Percentiles rank a stretch among this genome's conserved stretches.
phyloP scores from a whole-genome alignment of 2,888 invertebrate genomes.

The Melinopterus prodromus region DNA sequence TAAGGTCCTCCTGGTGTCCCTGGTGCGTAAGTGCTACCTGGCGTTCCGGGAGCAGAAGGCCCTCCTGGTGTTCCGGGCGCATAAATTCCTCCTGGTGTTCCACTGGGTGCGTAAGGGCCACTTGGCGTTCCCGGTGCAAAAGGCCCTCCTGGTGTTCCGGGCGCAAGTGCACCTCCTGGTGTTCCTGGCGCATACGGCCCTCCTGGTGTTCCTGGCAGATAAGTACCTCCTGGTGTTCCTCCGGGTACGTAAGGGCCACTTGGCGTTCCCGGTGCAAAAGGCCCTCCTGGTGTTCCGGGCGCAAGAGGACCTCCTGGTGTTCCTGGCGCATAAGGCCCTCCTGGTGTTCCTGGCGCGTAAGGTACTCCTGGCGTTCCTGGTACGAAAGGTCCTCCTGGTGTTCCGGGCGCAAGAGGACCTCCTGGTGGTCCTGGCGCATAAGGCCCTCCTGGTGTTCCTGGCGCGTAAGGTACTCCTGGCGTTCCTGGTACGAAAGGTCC shows the following conservation, averaged over 20 bases:
- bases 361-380: slow-evolving; percentile 16
- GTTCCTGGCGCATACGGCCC: slow-evolving; percentile 26
- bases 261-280: slow-evolving; percentile 4
- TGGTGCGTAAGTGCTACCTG: slow-evolving; percentile 30
- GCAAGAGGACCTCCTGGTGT: slow-evolving; percentile 24
- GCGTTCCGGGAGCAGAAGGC: neutral
- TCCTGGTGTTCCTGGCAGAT: slow-evolving; percentile 31
- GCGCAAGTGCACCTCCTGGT: slow-evolving; percentile 28
- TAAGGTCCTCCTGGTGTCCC: slow-evolving; percentile 7
- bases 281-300: slow-evolving; percentile 9
- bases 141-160: slow-evolving; percentile 33
- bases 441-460: slow-evolving; percentile 22
- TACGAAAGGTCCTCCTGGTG: slow-evolving; percentile 8
- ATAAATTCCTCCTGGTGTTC: slow-evolving; percentile 21
- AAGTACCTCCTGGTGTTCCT: slow-evolving; percentile 37
- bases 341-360: slow-evolving; percentile 36
- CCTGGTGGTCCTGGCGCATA: slow-evolving; percentile 22
- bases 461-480: slow-evolving; percentile 30
- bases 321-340: slow-evolving; percentile 37
- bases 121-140: slow-evolving; percentile 15
- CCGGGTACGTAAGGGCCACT: slow-evolving; percentile 14
- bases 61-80: slow-evolving; percentile 23
- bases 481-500: slow-evolving; percentile 32
- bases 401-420: slow-evolving; percentile 28
- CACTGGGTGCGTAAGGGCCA: slow-evolving; percentile 39